These are phyloP conservation scores for Amaurobius ferox DNA, from an alignment of 2,888 invertebrate species.

Conservation along the genomic window DNA sequence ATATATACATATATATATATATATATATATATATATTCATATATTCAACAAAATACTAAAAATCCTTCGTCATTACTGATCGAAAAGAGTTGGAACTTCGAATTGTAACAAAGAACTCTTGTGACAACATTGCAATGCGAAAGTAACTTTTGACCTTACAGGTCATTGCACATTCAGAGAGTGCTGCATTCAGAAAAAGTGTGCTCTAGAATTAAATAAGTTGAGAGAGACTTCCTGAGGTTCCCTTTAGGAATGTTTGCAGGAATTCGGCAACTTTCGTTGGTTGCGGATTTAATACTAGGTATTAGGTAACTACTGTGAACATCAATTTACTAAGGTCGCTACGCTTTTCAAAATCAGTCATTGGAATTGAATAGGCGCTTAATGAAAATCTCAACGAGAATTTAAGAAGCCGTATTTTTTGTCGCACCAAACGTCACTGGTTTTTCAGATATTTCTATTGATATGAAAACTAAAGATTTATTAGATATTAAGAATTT, in stretches of 20 bases:
- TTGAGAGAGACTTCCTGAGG: not conserved
- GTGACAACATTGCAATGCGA: conserved; percentile 17
- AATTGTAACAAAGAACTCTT: conserved; percentile 25
- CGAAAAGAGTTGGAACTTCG: not conserved
- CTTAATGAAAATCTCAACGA: not conserved
- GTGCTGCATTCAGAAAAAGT: conserved; percentile 6
- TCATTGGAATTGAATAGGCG: not conserved
- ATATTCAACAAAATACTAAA: no score
- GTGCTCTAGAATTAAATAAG: not conserved
- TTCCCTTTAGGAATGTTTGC: not conserved
- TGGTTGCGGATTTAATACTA: not conserved
- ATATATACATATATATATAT: no score
- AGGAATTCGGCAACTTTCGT: not conserved
- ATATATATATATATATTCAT: no score
- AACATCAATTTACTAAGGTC: not conserved
- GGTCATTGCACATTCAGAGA: conserved; percentile 19
- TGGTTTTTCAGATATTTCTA: no score
- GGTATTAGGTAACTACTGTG: not conserved
- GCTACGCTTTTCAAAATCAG: not conserved
- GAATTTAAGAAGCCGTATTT: no score
- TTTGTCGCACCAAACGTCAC: no score
- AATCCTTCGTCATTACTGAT: no score
- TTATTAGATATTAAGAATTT: no score
- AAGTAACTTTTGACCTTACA: conserved; percentile 26
- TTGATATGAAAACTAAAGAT: no score